A percentile compares a stretch with the other conserved stretches of the same genome.
These are phyloP conservation scores for Urocynchramus pylzowi DNA, from an alignment of 2,113 vertebrate species.

Conservation along the genomic window DNA sequence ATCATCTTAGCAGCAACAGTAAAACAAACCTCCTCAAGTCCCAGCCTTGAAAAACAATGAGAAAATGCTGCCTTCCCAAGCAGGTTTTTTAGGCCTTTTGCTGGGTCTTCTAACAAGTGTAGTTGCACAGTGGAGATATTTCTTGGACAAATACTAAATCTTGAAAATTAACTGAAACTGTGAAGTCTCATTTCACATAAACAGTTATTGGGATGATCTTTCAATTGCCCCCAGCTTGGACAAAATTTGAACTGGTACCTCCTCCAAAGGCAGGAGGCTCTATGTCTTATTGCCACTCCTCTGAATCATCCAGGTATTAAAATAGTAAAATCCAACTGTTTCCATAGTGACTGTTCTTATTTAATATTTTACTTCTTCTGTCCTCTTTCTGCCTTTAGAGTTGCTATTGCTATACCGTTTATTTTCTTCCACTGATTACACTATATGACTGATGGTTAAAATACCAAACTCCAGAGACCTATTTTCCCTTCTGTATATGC, in stretches of 20 bases:
- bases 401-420: neutral
- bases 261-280: neutral
- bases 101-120: neutral
- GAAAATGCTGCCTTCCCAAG: neutral
- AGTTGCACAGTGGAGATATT: neutral
- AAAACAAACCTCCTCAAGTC: neutral
- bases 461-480: neutral
- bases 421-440: neutral
- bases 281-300: neutral
- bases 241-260: neutral
- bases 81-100: neutral
- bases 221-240: neutral
- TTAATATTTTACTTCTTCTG: constrained; percentile 47
- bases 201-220: neutral
- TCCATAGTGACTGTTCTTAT: constrained; percentile 50
- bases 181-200: neutral
- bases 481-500: neutral
- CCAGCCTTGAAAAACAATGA: neutral
- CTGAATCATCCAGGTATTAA: constrained; percentile 43
- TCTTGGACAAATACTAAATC: neutral
- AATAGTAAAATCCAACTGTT: constrained; percentile 39
- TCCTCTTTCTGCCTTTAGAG: constrained; percentile 23
- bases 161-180: neutral
- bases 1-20: neutral
- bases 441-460: neutral